Conservation (phyloP, 35 echinoderm and acorn worm genomes). For the Acanthaster planci region DNA sequence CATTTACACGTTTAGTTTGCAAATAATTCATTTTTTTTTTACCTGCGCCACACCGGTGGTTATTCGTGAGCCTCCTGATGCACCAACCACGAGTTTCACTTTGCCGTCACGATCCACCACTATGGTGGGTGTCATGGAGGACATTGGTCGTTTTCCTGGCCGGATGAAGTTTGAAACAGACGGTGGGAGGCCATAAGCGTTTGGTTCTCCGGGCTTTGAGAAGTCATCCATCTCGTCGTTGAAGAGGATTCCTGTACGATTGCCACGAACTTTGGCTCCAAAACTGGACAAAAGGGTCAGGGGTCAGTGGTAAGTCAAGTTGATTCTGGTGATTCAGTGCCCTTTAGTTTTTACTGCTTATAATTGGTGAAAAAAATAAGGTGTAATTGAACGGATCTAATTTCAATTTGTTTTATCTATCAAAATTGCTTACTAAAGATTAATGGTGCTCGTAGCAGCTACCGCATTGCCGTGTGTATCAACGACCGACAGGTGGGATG, state of each 20-base stretch:
- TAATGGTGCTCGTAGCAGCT: conserved; percentile 76
- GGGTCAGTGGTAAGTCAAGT: not conserved
- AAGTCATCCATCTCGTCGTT: conserved; percentile 94
- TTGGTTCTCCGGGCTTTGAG: conserved; percentile 52
- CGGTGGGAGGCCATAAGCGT: conserved; percentile 64
- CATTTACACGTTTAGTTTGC: too few relatives aligned
- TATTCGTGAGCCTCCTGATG: conserved; percentile 78
- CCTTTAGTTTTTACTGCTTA: not conserved
- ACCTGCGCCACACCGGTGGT: conserved; percentile 55
- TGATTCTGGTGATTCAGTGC: not conserved
- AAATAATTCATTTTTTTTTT: not conserved
- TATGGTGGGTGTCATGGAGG: conserved; percentile 77
- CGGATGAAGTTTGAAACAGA: conserved; percentile 68
- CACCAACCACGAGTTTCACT: conserved; percentile 51
- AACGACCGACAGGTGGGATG: conserved; percentile 73
- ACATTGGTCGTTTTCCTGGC: conserved; percentile 75
- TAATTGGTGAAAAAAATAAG: too few relatives aligned
- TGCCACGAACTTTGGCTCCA: conserved; percentile 70
- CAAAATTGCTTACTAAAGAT: conserved; percentile 62
- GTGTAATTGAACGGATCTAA: too few relatives aligned
- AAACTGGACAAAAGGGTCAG: conserved; percentile 45
- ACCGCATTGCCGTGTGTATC: conserved; percentile 80
- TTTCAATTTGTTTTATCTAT: too few relatives aligned
- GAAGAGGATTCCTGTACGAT: conserved; percentile 81
- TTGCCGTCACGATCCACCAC: conserved; percentile 31